Evolutionary conservation across 2,888 invertebrate species (phyloP).

Genomic region (Horisme vitalbata): DNA sequence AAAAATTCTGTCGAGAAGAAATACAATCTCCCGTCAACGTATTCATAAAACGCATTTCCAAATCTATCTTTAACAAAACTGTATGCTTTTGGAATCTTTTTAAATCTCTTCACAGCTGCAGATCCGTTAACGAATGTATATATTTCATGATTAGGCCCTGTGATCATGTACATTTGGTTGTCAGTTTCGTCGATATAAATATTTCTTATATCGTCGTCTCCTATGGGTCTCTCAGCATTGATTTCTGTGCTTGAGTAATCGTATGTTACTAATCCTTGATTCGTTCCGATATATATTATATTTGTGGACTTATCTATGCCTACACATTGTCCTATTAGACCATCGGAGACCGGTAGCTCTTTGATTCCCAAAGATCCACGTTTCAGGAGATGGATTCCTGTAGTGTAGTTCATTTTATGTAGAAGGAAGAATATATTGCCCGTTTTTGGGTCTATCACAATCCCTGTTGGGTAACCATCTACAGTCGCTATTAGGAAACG

Average conservation of each 20-base stretch:
- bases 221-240: constrained; percentile 67
- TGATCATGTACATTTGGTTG: constrained; percentile 70
- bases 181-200: constrained; percentile 71
- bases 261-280: constrained; percentile 67
- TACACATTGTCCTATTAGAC: constrained; percentile 66
- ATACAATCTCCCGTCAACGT: constrained; percentile 68
- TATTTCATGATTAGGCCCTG: constrained; percentile 66
- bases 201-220: constrained; percentile 69
- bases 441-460: constrained; percentile 64
- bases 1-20: constrained; percentile 65
- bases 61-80: constrained; percentile 65
- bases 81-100: constrained; percentile 70
- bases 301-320: constrained; percentile 57
- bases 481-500: constrained; percentile 67
- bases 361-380: constrained; percentile 70
- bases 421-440: constrained; percentile 72
- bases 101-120: constrained; percentile 67
- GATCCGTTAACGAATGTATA: constrained; percentile 68
- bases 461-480: constrained; percentile 69
- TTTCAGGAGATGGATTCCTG: constrained; percentile 67
- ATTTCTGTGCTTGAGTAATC: constrained; percentile 64
- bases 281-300: constrained; percentile 68
- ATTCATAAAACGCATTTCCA: constrained; percentile 71
- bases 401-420: constrained; percentile 72
- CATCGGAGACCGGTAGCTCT: constrained; percentile 64